These are phyloP conservation scores for Hedychridium roseum DNA, from an alignment of 2,888 invertebrate species.

Conservation along the genomic window DNA sequence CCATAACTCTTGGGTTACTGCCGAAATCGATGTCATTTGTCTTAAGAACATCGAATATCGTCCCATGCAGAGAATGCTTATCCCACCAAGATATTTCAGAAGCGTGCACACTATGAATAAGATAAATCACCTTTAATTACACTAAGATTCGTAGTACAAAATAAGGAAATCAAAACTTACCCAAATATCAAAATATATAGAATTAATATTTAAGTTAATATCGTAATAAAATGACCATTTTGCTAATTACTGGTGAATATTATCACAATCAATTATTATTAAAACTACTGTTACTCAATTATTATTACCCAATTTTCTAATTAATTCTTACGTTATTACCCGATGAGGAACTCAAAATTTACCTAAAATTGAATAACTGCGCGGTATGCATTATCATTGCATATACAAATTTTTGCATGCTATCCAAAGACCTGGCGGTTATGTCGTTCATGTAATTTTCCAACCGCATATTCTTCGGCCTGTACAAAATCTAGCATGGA, in stretches of 20 bases:
- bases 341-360: no score
- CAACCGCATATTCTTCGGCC: constrained; percentile 36
- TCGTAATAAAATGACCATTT: constrained; percentile 1
- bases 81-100: constrained; percentile 38
- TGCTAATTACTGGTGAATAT: not conserved
- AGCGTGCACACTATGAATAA: constrained; percentile 28
- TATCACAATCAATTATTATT: not conserved
- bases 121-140: no score
- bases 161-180: no score
- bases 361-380: constrained; percentile 52
- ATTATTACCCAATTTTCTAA: no score
- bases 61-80: constrained; percentile 34
- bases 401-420: constrained; percentile 46
- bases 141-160: no score
- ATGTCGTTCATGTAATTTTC: constrained; percentile 46
- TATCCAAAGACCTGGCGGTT: constrained; percentile 40
- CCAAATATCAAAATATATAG: no score
- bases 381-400: constrained; percentile 39
- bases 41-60: constrained; percentile 36
- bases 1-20: constrained; percentile 37
- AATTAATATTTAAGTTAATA: no score
- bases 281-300: no score
- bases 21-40: constrained; percentile 35
- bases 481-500: constrained; percentile 29
- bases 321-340: constrained; percentile 32